These are phyloP conservation scores for Phoronis australis DNA, from an alignment of 2,888 invertebrate genomes.

Conservation along the genomic window DNA sequence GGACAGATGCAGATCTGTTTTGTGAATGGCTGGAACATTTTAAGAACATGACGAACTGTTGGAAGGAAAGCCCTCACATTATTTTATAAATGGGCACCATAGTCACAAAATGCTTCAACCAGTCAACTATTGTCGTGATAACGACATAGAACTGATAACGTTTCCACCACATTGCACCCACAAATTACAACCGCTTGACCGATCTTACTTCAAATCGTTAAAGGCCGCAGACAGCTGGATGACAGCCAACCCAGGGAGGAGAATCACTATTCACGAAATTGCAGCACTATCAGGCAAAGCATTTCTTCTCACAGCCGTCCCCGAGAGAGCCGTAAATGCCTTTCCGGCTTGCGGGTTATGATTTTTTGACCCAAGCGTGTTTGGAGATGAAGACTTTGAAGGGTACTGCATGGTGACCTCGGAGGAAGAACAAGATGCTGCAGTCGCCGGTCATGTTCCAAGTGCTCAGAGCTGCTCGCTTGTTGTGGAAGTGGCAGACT, in stretches of 20 bases:
- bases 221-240: slow-evolving; percentile 21
- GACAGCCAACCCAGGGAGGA: slow-evolving; percentile 14
- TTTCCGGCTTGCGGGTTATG: slow-evolving; percentile 12
- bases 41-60: slow-evolving; percentile 25
- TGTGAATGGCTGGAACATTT: slow-evolving; percentile 46
- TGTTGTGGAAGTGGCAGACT: neutral
- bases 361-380: slow-evolving; percentile 7
- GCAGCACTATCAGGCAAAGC: slow-evolving; percentile 17
- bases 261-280: slow-evolving; percentile 16
- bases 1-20: slow-evolving; percentile 26
- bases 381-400: slow-evolving; percentile 14
- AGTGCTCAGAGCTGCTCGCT: neutral
- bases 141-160: slow-evolving; percentile 39
- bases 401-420: too few relatives aligned
- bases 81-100: slow-evolving; percentile 46
- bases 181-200: slow-evolving; percentile 28
- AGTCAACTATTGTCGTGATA: slow-evolving; percentile 34
- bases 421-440: neutral
- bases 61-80: slow-evolving; percentile 26
- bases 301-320: slow-evolving; percentile 14
- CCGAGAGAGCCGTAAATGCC: slow-evolving; percentile 14
- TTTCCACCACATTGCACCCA: slow-evolving; percentile 46
- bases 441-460: neutral
- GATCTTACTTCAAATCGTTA: slow-evolving; percentile 22
- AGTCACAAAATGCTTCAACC: slow-evolving; percentile 31